Conservation (phyloP, 1,140 invertebrate species). For the Drusus annulatus region DNA sequence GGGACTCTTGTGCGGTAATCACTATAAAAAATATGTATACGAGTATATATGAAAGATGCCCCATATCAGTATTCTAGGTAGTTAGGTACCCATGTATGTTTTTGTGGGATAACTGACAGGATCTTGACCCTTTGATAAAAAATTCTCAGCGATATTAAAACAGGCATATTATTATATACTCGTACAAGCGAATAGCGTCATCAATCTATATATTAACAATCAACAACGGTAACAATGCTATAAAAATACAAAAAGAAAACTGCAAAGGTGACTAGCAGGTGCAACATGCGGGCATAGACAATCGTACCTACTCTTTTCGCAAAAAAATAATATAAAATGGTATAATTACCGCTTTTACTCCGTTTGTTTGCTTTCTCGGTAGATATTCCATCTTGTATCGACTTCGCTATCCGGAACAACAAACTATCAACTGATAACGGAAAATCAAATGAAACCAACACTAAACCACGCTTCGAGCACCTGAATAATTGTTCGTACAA, state of each 20-base stretch:
- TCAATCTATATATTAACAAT: not conserved
- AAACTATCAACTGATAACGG: constrained; percentile 16
- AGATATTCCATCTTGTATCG: constrained; percentile 14
- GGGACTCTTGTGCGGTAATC: too few relatives aligned
- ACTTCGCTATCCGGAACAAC: not conserved
- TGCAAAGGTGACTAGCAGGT: not conserved
- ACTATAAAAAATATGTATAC: too few relatives aligned
- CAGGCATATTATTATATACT: too few relatives aligned
- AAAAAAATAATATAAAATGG: not conserved
- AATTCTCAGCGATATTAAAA: not conserved
- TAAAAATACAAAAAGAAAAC: not conserved
- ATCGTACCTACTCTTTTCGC: not conserved
- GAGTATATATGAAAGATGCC: too few relatives aligned
- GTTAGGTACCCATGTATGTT: too few relatives aligned
- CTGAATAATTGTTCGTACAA: not conserved
- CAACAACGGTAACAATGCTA: not conserved
- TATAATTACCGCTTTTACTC: constrained; percentile 27
- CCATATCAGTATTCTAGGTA: too few relatives aligned
- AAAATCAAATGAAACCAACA: not conserved
- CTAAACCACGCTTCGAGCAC: not conserved
- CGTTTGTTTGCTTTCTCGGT: constrained; percentile 9
- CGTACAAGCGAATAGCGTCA: too few relatives aligned
- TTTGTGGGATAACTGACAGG: not conserved
- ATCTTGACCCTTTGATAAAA: not conserved
- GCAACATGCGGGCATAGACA: not conserved